Conservation (phyloP, 1,140 invertebrate species). For the Plectus sambesii region DNA sequence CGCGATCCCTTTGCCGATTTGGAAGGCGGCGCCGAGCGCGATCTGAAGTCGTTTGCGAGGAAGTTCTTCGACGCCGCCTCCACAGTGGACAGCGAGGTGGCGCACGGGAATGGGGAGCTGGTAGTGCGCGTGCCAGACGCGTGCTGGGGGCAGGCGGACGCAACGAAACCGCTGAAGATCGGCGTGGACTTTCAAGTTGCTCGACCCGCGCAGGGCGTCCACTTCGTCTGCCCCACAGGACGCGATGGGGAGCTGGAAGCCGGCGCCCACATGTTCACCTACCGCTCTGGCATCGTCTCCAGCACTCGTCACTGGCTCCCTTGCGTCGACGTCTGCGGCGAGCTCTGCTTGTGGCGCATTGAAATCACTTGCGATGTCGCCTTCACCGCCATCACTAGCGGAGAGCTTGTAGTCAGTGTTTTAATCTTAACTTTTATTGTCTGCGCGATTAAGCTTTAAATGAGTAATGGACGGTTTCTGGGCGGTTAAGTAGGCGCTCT, state of each 20-base stretch:
- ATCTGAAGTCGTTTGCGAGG: too few relatives aligned
- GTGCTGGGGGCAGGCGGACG: background rate
- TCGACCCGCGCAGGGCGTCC: slow-evolving; percentile 13
- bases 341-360: slow-evolving; percentile 20
- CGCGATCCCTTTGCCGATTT: too few relatives aligned
- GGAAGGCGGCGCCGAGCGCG: too few relatives aligned
- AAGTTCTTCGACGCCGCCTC: too few relatives aligned
- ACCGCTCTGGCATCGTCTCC: slow-evolving; percentile 4
- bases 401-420: slow-evolving; percentile 16
- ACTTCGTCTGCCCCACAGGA: slow-evolving; percentile 14
- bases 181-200: background rate
- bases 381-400: slow-evolving; percentile 13
- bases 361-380: slow-evolving; percentile 13
- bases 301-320: slow-evolving; percentile 23
- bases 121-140: background rate
- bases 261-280: slow-evolving; percentile 25
- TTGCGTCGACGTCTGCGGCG: slow-evolving; percentile 19
- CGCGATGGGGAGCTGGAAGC: slow-evolving; percentile 10
- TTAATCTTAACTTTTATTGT: slow-evolving; percentile 6
- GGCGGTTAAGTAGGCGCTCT: too few relatives aligned
- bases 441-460: too few relatives aligned
- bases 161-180: background rate
- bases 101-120: too few relatives aligned
- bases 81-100: too few relatives aligned
- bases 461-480: too few relatives aligned